Evolutionary conservation across 2,888 invertebrate genomes (phyloP).

Genomic region (Pachliopta kotzebuea): DNA sequence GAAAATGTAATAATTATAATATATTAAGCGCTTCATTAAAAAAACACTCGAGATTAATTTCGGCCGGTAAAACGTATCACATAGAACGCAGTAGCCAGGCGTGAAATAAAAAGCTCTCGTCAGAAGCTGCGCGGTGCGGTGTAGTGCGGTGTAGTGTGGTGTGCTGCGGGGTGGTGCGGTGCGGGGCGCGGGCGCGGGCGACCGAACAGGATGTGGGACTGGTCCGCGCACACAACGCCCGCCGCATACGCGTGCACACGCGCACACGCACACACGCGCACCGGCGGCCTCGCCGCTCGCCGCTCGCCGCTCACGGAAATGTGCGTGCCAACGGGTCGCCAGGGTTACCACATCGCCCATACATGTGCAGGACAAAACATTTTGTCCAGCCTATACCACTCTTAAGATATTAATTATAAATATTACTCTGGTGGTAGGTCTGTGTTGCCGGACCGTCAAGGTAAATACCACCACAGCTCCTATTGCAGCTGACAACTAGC

Average conservation of each 20-base stretch:
- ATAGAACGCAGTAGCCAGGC: conserved; percentile 54
- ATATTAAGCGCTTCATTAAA: background rate
- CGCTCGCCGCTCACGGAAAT: conserved; percentile 73
- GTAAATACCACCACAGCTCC: too few species aligned
- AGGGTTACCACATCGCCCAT: conserved; percentile 20
- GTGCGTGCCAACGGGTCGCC: conserved; percentile 58
- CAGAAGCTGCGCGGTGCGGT: conserved; percentile 63
- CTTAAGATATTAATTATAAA: too few species aligned
- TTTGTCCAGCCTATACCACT: background rate
- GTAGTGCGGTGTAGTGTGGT: too few species aligned
- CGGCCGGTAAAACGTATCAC: conserved; percentile 43
- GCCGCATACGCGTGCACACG: conserved; percentile 34
- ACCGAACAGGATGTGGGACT: conserved; percentile 80
- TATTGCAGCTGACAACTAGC: too few species aligned
- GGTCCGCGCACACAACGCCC: conserved; percentile 66
- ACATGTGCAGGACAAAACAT: conserved; percentile 15
- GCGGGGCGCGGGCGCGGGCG: conserved; percentile 44
- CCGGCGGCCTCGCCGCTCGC: conserved; percentile 71
- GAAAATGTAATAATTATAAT: too few species aligned
- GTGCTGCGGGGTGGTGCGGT: too few species aligned
- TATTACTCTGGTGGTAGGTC: too few species aligned
- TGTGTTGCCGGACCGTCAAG: too few species aligned
- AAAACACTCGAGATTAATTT: conserved; percentile 9
- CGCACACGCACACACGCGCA: conserved; percentile 58
- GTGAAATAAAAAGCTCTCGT: conserved; percentile 78